A percentile compares a stretch with the other conserved stretches of the same genome.
Evolutionary conservation across 2,113 vertebrate genomes (phyloP).

Genomic region (Cebidichthys violaceus): DNA sequence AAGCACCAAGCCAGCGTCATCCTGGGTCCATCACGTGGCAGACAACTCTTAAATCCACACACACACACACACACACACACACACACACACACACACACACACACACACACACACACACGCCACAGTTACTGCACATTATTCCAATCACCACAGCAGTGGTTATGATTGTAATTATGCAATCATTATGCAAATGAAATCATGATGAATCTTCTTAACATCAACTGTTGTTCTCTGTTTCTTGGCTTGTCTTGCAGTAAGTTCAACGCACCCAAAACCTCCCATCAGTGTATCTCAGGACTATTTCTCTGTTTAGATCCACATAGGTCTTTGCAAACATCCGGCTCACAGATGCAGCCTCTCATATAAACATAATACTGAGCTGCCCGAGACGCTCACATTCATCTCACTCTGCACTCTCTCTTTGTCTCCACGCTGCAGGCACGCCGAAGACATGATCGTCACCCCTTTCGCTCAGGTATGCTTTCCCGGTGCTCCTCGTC

Average conservation of each 20-base stretch:
- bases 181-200: slow-evolving; percentile 65
- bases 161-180: slow-evolving; percentile 59
- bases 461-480: slow-evolving; percentile 95
- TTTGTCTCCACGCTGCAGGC: slow-evolving; percentile 80
- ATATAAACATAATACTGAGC: slow-evolving; percentile 50
- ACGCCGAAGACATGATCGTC: slow-evolving; percentile 94
- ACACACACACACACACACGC: slow-evolving; percentile 12
- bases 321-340: slow-evolving; percentile 56
- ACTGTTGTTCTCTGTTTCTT: slow-evolving; percentile 38
- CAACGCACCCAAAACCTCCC: slow-evolving; percentile 24
- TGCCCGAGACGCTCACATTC: slow-evolving; percentile 22
- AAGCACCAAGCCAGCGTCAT: slow-evolving; percentile 66
- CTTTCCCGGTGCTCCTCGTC: slow-evolving; percentile 2
- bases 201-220: slow-evolving; percentile 47
- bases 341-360: slow-evolving; percentile 34
- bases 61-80: slow-evolving; percentile 7
- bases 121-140: slow-evolving; percentile 41
- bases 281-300: slow-evolving; percentile 32
- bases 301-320: slow-evolving; percentile 59
- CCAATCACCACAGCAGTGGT: slow-evolving; percentile 45
- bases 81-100: neutral
- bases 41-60: neutral
- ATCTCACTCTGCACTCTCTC: slow-evolving; percentile 9
- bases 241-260: slow-evolving; percentile 37
- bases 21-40: slow-evolving; percentile 14